phyloP scores from a whole-genome alignment of 2,888 invertebrate species.

The Alloscopus bannaensis region DNA sequence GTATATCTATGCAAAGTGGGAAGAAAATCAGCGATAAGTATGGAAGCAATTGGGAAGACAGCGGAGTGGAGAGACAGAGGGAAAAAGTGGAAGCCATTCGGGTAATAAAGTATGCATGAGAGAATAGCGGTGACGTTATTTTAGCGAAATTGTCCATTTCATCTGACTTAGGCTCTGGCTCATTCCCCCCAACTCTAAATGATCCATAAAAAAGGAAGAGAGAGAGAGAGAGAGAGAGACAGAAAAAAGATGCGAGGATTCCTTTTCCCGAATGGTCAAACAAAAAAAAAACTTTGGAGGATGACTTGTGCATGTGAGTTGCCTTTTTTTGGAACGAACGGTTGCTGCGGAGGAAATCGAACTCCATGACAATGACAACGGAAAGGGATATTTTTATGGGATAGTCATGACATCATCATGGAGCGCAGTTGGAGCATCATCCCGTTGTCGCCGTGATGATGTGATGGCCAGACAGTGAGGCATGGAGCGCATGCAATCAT shows the following conservation, averaged over 20 bases:
- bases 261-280: too few species aligned
- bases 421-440: too few species aligned
- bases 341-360: too few species aligned
- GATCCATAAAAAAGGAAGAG: not conserved
- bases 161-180: not conserved
- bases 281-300: too few species aligned
- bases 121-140: slow-evolving; percentile 6
- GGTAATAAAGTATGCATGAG: slow-evolving; percentile 43
- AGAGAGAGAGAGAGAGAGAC: not conserved
- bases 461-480: too few species aligned
- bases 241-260: not conserved
- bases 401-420: too few species aligned
- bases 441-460: too few species aligned
- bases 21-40: not conserved
- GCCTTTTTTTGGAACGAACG: too few species aligned
- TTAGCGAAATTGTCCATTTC: slow-evolving; percentile 20
- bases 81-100: slow-evolving; percentile 15
- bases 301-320: too few species aligned
- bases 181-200: not conserved
- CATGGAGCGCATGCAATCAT: not conserved
- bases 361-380: not conserved
- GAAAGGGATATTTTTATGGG: too few species aligned
- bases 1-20: too few species aligned
- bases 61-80: not conserved
- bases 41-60: not conserved